A percentile compares a stretch with the other conserved stretches of the same genome.
These are phyloP conservation scores for Bombus terrestris DNA, from an alignment of 1,140 invertebrate species.

Conservation along the genomic window DNA sequence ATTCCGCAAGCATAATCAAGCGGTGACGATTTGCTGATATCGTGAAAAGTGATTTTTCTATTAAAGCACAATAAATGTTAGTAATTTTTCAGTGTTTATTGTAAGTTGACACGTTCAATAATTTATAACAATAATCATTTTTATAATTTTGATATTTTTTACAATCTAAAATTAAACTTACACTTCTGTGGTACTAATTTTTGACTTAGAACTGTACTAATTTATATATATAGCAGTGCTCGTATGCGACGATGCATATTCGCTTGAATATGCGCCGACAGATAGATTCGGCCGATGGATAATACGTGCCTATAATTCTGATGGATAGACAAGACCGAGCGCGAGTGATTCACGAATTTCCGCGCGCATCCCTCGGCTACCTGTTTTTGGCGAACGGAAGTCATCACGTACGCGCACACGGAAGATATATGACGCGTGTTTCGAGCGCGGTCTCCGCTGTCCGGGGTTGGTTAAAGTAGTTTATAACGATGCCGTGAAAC, in stretches of 20 bases:
- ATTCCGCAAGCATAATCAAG: too few species aligned
- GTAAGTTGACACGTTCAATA: too few species aligned
- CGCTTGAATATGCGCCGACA: constrained; percentile 50
- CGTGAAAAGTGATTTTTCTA: too few species aligned
- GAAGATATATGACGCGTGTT: constrained; percentile 22
- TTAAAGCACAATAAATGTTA: too few species aligned
- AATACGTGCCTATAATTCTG: constrained; percentile 65
- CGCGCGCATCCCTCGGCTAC: background rate
- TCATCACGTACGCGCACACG: constrained; percentile 25
- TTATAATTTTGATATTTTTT: too few species aligned
- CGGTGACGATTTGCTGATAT: too few species aligned
- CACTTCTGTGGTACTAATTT: too few species aligned
- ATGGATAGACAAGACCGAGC: constrained; percentile 53
- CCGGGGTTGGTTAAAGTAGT: constrained; percentile 4
- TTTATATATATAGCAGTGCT: constrained; percentile 1
- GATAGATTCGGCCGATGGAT: constrained; percentile 57
- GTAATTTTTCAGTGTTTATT: too few species aligned
- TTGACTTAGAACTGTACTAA: too few species aligned
- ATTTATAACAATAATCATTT: too few species aligned
- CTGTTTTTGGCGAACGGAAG: constrained; percentile 38
- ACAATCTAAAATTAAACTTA: too few species aligned
- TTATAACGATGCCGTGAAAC: constrained; percentile 6
- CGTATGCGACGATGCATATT: constrained; percentile 37
- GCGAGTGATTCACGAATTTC: constrained; percentile 52
- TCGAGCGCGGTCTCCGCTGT: constrained; percentile 1